Evolutionary conservation across 2,113 vertebrate species (phyloP).

Genomic region (Elanus axillaris): DNA sequence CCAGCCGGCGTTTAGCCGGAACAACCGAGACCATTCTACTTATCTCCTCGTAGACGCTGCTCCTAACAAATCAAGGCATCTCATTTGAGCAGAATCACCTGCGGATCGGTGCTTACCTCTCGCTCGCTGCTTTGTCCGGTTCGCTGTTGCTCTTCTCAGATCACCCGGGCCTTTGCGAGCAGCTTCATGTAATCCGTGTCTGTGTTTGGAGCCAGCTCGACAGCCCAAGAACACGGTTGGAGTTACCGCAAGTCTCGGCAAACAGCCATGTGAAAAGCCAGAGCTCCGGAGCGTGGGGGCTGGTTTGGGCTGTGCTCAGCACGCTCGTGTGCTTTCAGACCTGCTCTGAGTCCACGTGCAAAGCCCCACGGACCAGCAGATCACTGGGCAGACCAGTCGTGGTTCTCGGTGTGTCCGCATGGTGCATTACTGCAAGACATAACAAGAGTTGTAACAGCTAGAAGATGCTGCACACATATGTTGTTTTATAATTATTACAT

Average conservation of each 20-base stretch:
- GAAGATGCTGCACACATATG: neutral
- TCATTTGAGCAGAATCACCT: too few relatives aligned
- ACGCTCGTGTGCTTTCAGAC: accelerated
- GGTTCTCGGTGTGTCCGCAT: neutral
- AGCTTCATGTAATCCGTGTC: neutral
- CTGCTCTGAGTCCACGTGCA: neutral
- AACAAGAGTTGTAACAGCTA: neutral
- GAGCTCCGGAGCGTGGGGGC: neutral
- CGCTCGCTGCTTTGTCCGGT: neutral
- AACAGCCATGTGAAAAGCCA: neutral
- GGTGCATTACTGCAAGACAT: accelerated
- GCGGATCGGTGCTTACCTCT: neutral
- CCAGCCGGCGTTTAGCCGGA: neutral
- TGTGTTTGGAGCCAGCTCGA: neutral
- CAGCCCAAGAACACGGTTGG: neutral
- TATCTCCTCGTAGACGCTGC: neutral
- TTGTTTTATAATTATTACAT: neutral
- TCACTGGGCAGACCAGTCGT: too few relatives aligned
- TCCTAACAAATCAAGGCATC: neutral
- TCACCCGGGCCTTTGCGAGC: neutral
- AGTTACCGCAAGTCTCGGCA: neutral
- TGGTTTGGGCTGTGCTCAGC: neutral
- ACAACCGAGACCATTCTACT: neutral
- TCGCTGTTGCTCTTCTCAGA: neutral
- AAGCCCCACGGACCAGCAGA: neutral